These are phyloP conservation scores for Noctua pronuba DNA, from an alignment of 2,888 invertebrate genomes.

Conservation along the genomic window DNA sequence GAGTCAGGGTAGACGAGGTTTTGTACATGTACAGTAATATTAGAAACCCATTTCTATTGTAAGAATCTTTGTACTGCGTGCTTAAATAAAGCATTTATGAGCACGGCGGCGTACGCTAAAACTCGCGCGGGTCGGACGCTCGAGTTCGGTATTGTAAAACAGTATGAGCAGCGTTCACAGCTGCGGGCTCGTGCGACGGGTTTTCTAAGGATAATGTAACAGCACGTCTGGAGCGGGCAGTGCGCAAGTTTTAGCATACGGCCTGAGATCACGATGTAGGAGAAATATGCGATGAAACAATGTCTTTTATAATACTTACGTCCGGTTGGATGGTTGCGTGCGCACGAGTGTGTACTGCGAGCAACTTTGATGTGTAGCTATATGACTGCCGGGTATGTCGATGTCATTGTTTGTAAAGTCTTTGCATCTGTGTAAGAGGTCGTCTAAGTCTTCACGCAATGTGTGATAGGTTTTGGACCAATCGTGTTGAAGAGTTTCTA, in stretches of 20 bases:
- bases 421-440: conserved; percentile 5
- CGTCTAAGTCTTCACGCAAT: neutral
- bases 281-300: conserved; percentile 31
- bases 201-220: neutral
- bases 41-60: conserved; percentile 59
- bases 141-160: neutral
- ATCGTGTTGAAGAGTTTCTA: conserved; percentile 1
- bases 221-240: neutral
- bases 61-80: conserved; percentile 36
- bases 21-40: conserved; percentile 47
- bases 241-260: neutral
- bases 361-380: conserved; percentile 29
- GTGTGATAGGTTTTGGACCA: conserved; percentile 15
- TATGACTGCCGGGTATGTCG: conserved; percentile 33
- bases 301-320: conserved; percentile 48
- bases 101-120: neutral
- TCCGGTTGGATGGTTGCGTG: conserved; percentile 34
- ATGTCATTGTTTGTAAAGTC: conserved; percentile 22
- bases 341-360: conserved; percentile 19
- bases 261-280: neutral
- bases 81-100: neutral
- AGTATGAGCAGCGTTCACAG: neutral
- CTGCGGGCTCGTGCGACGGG: neutral
- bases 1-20: conserved; percentile 22
- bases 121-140: neutral